A percentile compares a stretch with the other conserved stretches of the same genome.
These are phyloP conservation scores for Acomys russatus DNA, from an alignment of 2,797 vertebrate genomes.

Conservation along the genomic window DNA sequence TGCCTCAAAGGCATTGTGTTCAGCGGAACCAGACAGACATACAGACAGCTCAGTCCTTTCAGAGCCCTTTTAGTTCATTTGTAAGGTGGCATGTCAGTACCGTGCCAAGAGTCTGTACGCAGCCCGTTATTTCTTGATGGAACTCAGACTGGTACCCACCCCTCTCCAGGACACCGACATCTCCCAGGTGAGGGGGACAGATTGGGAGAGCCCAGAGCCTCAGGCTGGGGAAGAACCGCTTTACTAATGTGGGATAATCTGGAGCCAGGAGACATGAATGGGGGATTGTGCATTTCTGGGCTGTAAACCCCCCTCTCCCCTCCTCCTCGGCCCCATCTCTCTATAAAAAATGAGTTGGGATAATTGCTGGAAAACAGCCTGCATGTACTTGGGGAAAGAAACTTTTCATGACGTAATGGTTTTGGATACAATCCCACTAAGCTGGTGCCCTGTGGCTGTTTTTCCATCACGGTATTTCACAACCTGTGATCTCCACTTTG, in stretches of 20 bases:
- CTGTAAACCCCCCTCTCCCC: slow-evolving; percentile 30
- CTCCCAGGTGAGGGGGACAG: background rate
- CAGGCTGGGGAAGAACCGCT: slow-evolving; percentile 10
- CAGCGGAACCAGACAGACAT: background rate
- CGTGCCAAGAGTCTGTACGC: background rate
- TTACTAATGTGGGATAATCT: background rate
- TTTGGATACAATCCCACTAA: slow-evolving; percentile 85
- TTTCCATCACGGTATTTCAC: slow-evolving; percentile 85
- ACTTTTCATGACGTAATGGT: slow-evolving; percentile 86
- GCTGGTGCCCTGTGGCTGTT: slow-evolving; percentile 85
- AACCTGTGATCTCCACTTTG: slow-evolving; percentile 74
- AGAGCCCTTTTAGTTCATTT: background rate
- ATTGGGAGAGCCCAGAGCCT: background rate
- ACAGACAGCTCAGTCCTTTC: background rate
- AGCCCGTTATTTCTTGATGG: background rate
- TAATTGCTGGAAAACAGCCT: slow-evolving; percentile 84
- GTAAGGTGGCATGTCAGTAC: background rate
- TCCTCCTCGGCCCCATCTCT: slow-evolving; percentile 16
- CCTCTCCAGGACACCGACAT: background rate
- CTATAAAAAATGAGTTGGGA: slow-evolving; percentile 85
- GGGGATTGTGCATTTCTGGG: slow-evolving; percentile 59
- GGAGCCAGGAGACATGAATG: slow-evolving; percentile 75
- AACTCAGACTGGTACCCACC: background rate
- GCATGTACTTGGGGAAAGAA: slow-evolving; percentile 81
- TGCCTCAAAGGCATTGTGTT: background rate